A percentile compares a stretch with the other conserved stretches of the same genome.
phyloP scores from a whole-genome alignment of 1,140 invertebrate genomes.

The Pogonomyrmex barbatus region DNA sequence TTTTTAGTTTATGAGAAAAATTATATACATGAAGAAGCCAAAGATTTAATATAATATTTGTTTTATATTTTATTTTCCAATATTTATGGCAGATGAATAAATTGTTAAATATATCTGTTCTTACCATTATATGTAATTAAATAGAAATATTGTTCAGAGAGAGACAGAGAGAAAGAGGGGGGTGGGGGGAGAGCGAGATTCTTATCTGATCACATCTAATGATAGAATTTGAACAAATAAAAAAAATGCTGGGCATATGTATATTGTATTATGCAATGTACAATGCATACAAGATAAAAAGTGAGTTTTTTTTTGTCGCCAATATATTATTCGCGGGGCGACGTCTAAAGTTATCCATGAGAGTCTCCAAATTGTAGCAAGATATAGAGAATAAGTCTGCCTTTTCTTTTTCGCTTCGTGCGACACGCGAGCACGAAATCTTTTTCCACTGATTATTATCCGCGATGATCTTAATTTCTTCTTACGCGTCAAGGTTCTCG shows the following conservation, averaged over 20 bases:
- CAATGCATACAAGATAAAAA: constrained; percentile 24
- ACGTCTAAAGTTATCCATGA: neutral
- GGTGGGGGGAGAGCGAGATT: neutral
- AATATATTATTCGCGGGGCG: constrained; percentile 10
- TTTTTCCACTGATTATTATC: constrained; percentile 56
- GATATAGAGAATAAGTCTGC: neutral
- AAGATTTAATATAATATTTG: neutral
- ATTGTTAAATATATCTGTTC: neutral
- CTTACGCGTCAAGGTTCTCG: constrained; percentile 66
- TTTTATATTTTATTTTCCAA: neutral
- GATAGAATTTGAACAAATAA: neutral
- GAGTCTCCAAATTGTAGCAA: neutral
- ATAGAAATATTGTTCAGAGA: no score
- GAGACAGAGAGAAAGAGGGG: no score
- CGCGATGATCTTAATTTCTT: constrained; percentile 70
- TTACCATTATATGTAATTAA: neutral
- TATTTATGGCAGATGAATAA: neutral
- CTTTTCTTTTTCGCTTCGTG: neutral
- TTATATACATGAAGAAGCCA: neutral
- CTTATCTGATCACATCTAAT: neutral
- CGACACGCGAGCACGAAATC: constrained; percentile 40
- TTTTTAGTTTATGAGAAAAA: neutral
- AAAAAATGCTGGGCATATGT: neutral
- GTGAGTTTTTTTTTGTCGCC: neutral
- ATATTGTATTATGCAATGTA: neutral